A percentile compares a stretch with the other conserved stretches of the same genome.
phyloP scores from a whole-genome alignment of 2,888 invertebrate genomes.

The Andrena hattorfiana region DNA sequence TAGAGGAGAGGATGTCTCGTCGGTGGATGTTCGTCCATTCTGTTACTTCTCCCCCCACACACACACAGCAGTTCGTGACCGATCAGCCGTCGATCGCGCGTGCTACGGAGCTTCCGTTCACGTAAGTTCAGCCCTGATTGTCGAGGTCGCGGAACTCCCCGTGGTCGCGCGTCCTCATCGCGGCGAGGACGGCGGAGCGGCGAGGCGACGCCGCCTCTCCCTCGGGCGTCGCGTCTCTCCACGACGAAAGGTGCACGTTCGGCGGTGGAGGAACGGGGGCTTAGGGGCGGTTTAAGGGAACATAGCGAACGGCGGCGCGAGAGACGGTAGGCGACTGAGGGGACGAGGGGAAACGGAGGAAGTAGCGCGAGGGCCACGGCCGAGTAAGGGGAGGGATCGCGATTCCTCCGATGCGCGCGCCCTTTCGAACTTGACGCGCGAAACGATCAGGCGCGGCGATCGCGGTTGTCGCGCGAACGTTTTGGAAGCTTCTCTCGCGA shows the following conservation, averaged over 20 bases:
- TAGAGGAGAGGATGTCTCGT: conserved; percentile 21
- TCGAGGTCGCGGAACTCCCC: conserved; percentile 22
- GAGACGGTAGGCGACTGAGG: neutral
- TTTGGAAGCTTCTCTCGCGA: neutral
- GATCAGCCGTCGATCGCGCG: conserved; percentile 27
- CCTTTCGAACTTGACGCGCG: neutral
- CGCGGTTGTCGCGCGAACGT: neutral
- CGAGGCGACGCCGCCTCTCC: neutral
- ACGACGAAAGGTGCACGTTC: neutral
- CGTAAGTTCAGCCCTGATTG: conserved; percentile 46
- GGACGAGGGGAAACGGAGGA: neutral
- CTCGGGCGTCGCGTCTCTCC: conserved; percentile 3
- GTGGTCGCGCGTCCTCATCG: neutral
- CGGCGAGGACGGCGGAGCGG: conserved; percentile 15
- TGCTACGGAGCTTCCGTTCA: conserved; percentile 21
- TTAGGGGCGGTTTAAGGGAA: conserved; percentile 3
- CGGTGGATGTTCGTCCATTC: conserved; percentile 20
- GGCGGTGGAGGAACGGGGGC: neutral
- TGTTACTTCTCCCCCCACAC: neutral
- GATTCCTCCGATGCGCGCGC: too few relatives aligned
- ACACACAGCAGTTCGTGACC: conserved; percentile 12
- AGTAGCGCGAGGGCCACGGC: neutral
- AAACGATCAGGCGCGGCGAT: neutral
- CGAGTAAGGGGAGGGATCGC: neutral
- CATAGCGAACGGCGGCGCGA: neutral